These are phyloP conservation scores for Choristoneura fumiferana DNA, from an alignment of 1,140 invertebrate genomes.

Conservation along the genomic window DNA sequence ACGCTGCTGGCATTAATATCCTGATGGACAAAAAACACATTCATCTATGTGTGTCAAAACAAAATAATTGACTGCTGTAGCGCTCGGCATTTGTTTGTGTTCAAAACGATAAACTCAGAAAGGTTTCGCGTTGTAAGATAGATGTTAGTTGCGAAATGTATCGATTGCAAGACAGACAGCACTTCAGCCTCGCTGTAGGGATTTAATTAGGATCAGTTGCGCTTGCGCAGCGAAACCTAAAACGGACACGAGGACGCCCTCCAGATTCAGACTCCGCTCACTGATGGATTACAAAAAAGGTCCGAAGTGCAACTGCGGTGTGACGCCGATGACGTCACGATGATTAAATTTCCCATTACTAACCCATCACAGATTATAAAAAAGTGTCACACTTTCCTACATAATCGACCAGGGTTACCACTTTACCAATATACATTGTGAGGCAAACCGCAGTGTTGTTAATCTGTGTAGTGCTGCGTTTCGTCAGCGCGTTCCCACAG, in stretches of 20 bases:
- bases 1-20: too few species aligned
- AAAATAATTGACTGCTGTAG: too few species aligned
- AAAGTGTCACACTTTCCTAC: not conserved
- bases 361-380: too few species aligned
- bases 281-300: constrained; percentile 63
- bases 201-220: constrained; percentile 77
- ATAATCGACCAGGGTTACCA: constrained; percentile 11
- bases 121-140: too few species aligned
- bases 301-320: constrained; percentile 39
- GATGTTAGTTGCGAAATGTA: constrained; percentile 65
- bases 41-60: too few species aligned
- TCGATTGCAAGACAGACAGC: constrained; percentile 76
- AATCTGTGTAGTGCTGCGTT: constrained; percentile 24
- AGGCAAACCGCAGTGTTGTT: constrained; percentile 4
- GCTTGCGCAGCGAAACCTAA: constrained; percentile 51
- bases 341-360: too few species aligned
- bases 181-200: constrained; percentile 73
- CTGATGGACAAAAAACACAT: too few species aligned
- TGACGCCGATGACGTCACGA: constrained; percentile 44
- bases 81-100: too few species aligned
- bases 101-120: not conserved
- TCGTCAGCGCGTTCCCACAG: constrained; percentile 48
- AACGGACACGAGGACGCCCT: constrained; percentile 72
- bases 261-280: constrained; percentile 52
- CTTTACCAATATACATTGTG: not conserved